These are phyloP conservation scores for Apodemia mormo DNA, from an alignment of 2,888 invertebrate genomes.

Conservation along the genomic window DNA sequence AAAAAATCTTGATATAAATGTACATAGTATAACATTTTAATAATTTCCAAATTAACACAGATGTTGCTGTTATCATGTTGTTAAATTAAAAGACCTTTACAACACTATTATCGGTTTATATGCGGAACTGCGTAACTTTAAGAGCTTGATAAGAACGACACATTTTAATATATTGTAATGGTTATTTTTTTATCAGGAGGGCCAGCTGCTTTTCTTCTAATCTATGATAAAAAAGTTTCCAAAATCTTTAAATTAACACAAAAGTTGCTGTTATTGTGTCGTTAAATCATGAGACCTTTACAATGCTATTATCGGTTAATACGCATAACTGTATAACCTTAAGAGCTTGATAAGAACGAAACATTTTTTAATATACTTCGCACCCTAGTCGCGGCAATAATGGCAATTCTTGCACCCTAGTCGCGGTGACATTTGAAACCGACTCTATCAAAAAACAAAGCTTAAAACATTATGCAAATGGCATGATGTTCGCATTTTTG, in stretches of 20 bases:
- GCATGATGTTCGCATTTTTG: constrained; percentile 79
- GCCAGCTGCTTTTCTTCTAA: too few species aligned
- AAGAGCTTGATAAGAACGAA: constrained; percentile 73
- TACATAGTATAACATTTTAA: too few species aligned
- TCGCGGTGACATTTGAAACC: constrained; percentile 79
- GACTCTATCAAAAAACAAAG: constrained; percentile 79
- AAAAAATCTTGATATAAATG: too few species aligned
- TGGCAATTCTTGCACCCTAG: constrained; percentile 75
- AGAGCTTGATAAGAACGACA: constrained; percentile 73
- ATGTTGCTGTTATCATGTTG: too few species aligned
- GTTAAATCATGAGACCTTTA: too few species aligned
- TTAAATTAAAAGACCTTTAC: too few species aligned
- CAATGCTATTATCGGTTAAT: constrained; percentile 24
- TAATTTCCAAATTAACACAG: constrained; percentile 24
- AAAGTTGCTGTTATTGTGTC: too few species aligned
- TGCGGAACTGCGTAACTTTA: constrained; percentile 70
- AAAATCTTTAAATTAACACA: too few species aligned
- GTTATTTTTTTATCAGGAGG: too few species aligned
- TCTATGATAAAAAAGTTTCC: too few species aligned
- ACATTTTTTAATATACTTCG: constrained; percentile 77
- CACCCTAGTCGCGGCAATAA: constrained; percentile 75
- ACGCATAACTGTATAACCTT: constrained; percentile 69
- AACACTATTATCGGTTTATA: constrained; percentile 28
- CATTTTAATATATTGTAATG: constrained; percentile 54
- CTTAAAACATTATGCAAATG: constrained; percentile 80